These are phyloP conservation scores for Odontomyia ornata DNA, from an alignment of 2,888 invertebrate genomes.

Conservation along the genomic window DNA sequence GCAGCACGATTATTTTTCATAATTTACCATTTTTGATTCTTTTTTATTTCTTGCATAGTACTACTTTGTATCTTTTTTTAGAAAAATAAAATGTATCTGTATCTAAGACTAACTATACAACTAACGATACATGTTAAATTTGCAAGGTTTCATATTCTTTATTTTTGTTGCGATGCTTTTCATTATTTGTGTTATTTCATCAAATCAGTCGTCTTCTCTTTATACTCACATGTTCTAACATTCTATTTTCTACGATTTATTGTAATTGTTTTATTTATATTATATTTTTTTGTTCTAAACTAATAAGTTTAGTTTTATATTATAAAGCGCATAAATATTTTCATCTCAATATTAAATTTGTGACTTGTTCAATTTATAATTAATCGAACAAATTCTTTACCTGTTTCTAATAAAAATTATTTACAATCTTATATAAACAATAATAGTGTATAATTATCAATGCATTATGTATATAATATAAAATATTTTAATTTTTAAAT, in stretches of 20 bases:
- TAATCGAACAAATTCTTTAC: constrained; percentile 4
- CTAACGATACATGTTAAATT: constrained; percentile 46
- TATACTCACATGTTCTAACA: constrained; percentile 38
- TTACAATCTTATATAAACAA: constrained; percentile 27
- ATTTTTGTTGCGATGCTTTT: background rate
- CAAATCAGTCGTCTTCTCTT: constrained; percentile 46
- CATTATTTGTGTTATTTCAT: constrained; percentile 25
- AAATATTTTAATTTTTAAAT: background rate
- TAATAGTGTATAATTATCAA: background rate
- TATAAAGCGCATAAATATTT: constrained; percentile 48
- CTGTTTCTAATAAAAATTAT: constrained; percentile 24
- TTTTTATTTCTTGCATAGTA: background rate
- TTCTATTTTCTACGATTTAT: constrained; percentile 11
- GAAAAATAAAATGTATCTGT: constrained; percentile 49
- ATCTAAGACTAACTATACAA: constrained; percentile 47
- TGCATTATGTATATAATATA: background rate
- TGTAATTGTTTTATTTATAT: constrained; percentile 26
- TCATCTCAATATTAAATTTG: constrained; percentile 15
- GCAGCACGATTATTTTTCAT: background rate
- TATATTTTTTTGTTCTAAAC: background rate
- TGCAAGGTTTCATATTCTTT: background rate
- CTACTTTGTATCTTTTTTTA: constrained; percentile 40
- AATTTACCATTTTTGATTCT: constrained; percentile 8
- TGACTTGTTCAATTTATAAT: constrained; percentile 4
- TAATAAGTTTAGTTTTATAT: constrained; percentile 31